phyloP scores from a whole-genome alignment of 2,888 invertebrate species.

The Coelopa pilipes region DNA sequence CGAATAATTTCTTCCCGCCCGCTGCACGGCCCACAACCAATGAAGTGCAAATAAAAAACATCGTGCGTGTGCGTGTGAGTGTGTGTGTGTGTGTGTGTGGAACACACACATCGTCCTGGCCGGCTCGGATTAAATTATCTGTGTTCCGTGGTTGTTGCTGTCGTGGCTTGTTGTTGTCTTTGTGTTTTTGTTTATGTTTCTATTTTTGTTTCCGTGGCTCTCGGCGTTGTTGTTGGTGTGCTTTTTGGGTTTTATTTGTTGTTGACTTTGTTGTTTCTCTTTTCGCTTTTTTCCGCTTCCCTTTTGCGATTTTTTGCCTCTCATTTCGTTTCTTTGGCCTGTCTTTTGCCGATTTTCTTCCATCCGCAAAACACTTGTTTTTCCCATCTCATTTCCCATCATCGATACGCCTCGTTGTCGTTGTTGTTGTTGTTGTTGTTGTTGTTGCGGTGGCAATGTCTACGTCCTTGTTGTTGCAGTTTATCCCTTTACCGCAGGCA shows the following conservation, averaged over 20 bases:
- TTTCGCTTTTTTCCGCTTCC: too few relatives aligned
- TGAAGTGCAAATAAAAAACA: constrained; percentile 14
- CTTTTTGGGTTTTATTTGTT: too few relatives aligned
- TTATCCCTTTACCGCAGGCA: constrained; percentile 6
- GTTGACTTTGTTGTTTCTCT: too few relatives aligned
- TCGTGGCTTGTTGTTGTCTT: too few relatives aligned
- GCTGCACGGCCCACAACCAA: neutral
- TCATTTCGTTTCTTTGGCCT: too few relatives aligned
- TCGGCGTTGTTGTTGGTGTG: too few relatives aligned
- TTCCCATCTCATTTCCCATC: neutral
- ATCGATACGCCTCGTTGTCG: neutral
- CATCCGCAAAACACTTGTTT: too few relatives aligned
- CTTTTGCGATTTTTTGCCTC: too few relatives aligned
- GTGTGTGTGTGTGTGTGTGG: neutral
- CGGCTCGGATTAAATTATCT: constrained; percentile 1
- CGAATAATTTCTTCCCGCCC: neutral
- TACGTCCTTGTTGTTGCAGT: neutral
- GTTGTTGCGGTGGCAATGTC: too few relatives aligned
- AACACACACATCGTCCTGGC: neutral
- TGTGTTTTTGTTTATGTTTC: neutral
- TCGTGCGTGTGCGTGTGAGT: too few relatives aligned
- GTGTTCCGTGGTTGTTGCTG: neutral
- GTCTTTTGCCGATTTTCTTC: too few relatives aligned
- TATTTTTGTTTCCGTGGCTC: neutral
- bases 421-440: too few relatives aligned